These are phyloP conservation scores for Orussus abietinus DNA, from an alignment of 1,140 invertebrate genomes.

Conservation along the genomic window DNA sequence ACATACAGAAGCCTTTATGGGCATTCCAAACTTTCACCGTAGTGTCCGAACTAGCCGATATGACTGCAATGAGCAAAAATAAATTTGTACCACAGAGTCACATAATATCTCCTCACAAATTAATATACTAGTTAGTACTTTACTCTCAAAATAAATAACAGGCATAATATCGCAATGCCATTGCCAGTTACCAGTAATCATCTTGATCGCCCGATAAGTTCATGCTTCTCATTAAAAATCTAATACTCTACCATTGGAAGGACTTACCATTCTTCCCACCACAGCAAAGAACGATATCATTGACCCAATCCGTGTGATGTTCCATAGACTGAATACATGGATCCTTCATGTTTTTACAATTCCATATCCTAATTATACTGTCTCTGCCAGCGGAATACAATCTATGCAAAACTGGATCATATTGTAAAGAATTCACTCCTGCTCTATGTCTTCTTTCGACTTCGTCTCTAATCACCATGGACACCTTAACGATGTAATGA, in stretches of 20 bases:
- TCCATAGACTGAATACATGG: constrained; percentile 93
- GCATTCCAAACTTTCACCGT: constrained; percentile 99
- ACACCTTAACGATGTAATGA: constrained; percentile 65
- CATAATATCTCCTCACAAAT: no score
- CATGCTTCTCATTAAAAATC: no score
- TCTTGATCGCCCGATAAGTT: no score
- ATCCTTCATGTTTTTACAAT: constrained; percentile 69
- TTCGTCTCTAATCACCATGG: constrained; percentile 96
- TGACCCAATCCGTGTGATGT: constrained; percentile 99
- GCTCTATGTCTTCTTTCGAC: constrained; percentile 91
- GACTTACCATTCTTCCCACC: constrained; percentile 85
- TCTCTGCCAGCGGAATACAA: constrained; percentile 97
- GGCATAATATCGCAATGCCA: no score
- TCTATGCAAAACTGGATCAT: constrained; percentile 80
- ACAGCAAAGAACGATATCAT: constrained; percentile 97
- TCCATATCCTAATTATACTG: constrained; percentile 97
- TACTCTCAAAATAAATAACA: no score
- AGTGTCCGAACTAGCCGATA: constrained; percentile 98
- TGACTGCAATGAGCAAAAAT: constrained; percentile 64
- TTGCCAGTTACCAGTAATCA: no score
- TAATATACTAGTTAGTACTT: no score
- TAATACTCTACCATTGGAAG: constrained; percentile 8
- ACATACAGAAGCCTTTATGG: constrained; percentile 99
- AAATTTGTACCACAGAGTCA: constrained; percentile 2
- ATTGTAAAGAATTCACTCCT: constrained; percentile 93